Conservation (phyloP, 2,888 invertebrate genomes). For the Trichacis sp. region DNA sequence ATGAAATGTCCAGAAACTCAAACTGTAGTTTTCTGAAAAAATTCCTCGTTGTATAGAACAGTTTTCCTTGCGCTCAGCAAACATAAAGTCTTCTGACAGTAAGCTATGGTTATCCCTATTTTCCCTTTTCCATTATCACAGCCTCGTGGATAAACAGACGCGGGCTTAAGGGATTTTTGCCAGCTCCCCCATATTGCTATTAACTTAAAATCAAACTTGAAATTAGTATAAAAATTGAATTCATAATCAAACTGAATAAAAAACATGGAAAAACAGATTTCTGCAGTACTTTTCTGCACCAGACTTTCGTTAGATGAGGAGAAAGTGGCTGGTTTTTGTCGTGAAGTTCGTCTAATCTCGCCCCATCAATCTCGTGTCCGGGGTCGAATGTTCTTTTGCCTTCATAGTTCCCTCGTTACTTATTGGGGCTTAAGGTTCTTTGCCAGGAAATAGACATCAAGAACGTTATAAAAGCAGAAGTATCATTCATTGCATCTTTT, state of each 20-base stretch:
- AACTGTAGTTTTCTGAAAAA: slow-evolving; percentile 35
- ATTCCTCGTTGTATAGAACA: slow-evolving; percentile 60
- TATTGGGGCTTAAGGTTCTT: slow-evolving; percentile 19
- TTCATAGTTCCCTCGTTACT: slow-evolving; percentile 42
- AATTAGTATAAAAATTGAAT: background rate
- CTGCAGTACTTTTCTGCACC: too few species aligned
- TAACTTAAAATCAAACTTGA: background rate
- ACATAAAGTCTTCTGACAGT: slow-evolving; percentile 58
- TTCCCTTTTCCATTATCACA: slow-evolving; percentile 56
- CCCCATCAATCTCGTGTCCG: slow-evolving; percentile 63
- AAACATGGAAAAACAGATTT: slow-evolving; percentile 17
- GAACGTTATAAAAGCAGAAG: background rate
- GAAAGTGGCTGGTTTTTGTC: slow-evolving; percentile 52
- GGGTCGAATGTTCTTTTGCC: slow-evolving; percentile 45
- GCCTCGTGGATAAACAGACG: slow-evolving; percentile 59
- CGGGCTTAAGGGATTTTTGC: slow-evolving; percentile 29
- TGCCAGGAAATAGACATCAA: background rate
- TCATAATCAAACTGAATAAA: too few species aligned
- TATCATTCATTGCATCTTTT: background rate
- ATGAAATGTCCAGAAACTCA: background rate
- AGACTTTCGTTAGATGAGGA: slow-evolving; percentile 50
- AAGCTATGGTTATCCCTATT: slow-evolving; percentile 44
- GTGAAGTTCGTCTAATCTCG: slow-evolving; percentile 58
- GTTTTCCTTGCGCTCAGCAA: slow-evolving; percentile 52
- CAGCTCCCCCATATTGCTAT: background rate